Evolutionary conservation across 2,113 vertebrate species (phyloP), one percentile per base, ranked within the genome.

Genomic region (Ciconia stormi): DNA sequence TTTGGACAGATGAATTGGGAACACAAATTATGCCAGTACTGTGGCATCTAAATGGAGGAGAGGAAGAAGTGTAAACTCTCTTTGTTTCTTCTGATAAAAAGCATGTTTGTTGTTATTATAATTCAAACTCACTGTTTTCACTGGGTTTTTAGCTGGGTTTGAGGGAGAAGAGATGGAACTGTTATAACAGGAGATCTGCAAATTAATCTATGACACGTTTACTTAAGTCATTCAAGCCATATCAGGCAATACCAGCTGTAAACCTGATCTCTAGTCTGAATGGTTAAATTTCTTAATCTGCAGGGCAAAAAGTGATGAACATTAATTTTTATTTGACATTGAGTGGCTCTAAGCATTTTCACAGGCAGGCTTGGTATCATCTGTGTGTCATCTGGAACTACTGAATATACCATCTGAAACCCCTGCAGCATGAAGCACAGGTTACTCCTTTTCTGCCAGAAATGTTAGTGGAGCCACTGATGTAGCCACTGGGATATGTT

Each of bases 401-500:
- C 77, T 56, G 87, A 80, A 73, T 62, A 69, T 62, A 86, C 70
- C 49, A 82, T 85, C 40, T 58, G 93, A 97, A 93, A 90, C 21
- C 56, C 77, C 86, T 95, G 77, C 86, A 92, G 83, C 77, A 61
- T n/a, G 44, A 93, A 87, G 27, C 40, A 79, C 61, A 56, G 55
- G 91, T 65, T 87, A 82, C 49, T 76, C 66, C 70, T 87, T 92
- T 95, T 65, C 78, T 95, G 83, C 46, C 91, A 93, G 74, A 69
- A 94, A 85, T 5, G 13, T 87, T 82, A 84, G 89, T 34, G 50
- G 14, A 81, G 32, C 36, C 55, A 62, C 74, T 93, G 66, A 53
- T 86, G 80, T 29, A 85, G 74, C 82, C 79, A 94, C 36, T 76
- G 81, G 84, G 84, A 95, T 87, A 80, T 29, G 58, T 94, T 95